A percentile compares a stretch with the other conserved stretches of the same genome.
Conservation (phyloP, 2,113 vertebrate genomes). For the Otis tarda region DNA sequence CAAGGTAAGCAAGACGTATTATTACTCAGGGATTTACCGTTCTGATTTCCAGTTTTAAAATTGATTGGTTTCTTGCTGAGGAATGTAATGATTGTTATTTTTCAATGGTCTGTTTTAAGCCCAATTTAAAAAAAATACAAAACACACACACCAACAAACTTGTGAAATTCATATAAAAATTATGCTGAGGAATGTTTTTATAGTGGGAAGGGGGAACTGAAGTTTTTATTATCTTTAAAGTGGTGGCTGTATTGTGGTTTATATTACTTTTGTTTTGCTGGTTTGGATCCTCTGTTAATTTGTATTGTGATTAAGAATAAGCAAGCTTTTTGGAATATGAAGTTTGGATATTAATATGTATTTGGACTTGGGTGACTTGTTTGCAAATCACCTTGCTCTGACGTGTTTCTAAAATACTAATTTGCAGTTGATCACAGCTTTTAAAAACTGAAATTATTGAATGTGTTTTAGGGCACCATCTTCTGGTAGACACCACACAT, state of each 20-base stretch:
- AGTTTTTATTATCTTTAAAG: not conserved
- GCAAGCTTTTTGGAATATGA: not conserved
- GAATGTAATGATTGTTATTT: not conserved
- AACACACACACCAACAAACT: not conserved
- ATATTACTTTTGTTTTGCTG: not conserved
- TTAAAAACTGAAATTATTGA: not conserved
- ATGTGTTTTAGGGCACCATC: conserved; percentile 52
- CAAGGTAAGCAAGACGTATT: not conserved
- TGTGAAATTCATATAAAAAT: not conserved
- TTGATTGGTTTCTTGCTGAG: not conserved
- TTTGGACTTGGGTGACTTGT: not conserved
- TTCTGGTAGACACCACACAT: conserved; percentile 20
- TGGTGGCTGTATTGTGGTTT: not conserved
- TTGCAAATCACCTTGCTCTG: not conserved
- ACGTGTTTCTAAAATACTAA: not conserved
- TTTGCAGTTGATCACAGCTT: not conserved
- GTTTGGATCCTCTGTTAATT: not conserved
- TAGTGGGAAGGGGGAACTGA: not conserved
- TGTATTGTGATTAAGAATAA: not conserved
- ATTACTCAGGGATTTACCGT: not conserved
- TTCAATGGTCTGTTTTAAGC: not conserved
- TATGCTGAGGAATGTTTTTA: not conserved
- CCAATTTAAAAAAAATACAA: not conserved
- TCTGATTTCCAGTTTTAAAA: not conserved
- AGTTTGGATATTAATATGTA: not conserved